phyloP scores from a whole-genome alignment of 2,113 vertebrate species.

The Herpetotheres cachinnans region DNA sequence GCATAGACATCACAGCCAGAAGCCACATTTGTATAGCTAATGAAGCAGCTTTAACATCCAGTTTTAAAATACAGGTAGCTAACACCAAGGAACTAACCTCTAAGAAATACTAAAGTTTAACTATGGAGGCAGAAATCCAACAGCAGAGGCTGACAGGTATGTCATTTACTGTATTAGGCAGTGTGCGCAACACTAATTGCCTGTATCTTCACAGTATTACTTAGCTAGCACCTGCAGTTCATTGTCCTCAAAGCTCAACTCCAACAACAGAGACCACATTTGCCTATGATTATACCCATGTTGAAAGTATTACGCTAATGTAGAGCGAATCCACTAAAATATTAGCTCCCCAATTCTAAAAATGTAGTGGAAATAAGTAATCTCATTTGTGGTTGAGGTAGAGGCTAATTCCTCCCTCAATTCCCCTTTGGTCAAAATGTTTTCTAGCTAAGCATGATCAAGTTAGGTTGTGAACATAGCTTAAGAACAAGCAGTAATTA shows the following conservation, averaged over 20 bases:
- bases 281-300: background rate
- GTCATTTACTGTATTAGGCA: fast-evolving
- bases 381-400: background rate
- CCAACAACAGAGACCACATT: background rate
- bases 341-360: background rate
- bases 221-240: background rate
- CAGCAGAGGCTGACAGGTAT: background rate
- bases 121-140: background rate
- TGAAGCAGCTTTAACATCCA: background rate
- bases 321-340: background rate
- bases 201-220: background rate
- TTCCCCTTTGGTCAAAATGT: background rate
- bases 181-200: background rate
- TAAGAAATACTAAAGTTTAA: background rate
- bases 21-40: background rate
- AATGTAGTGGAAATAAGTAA: background rate
- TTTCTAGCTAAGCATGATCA: background rate
- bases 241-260: background rate
- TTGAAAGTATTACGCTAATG: background rate
- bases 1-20: background rate
- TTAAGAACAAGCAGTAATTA: background rate
- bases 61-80: background rate
- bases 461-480: background rate
- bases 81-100: background rate
- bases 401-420: background rate